phyloP scores from a whole-genome alignment of 2,888 invertebrate species.

The Boloria selene region DNA sequence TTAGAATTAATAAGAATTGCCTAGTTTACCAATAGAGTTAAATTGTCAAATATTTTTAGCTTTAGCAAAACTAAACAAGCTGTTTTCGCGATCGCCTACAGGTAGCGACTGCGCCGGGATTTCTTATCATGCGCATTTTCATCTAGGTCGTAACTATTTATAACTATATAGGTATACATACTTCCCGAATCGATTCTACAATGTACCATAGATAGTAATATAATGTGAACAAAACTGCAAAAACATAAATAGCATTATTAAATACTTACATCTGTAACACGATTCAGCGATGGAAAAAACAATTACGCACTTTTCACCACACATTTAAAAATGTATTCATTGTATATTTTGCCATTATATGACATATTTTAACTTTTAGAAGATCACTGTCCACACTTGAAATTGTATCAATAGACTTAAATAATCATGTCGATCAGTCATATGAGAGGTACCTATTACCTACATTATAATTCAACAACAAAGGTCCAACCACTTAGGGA shows the following conservation, averaged over 20 bases:
- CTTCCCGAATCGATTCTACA: conserved; percentile 26
- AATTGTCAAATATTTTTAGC: not conserved
- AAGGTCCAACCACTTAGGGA: conserved; percentile 32
- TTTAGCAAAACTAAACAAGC: not conserved
- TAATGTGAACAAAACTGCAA: conserved; percentile 18
- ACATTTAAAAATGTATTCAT: conserved; percentile 53
- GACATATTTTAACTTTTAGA: conserved; percentile 54
- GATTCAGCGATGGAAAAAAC: conserved; percentile 27
- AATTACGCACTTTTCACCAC: conserved; percentile 42
- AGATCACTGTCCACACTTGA: conserved; percentile 49
- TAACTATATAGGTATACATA: conserved; percentile 30
- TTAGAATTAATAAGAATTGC: not conserved
- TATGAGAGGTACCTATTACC: not conserved
- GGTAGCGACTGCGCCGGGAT: conserved; percentile 35
- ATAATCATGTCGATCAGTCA: conserved; percentile 10
- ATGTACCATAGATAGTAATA: conserved; percentile 46
- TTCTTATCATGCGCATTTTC: conserved; percentile 49
- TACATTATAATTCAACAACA: conserved; percentile 29
- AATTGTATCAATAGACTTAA: conserved; percentile 7
- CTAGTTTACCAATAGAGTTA: not conserved
- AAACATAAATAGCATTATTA: conserved; percentile 3
- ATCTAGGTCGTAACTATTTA: conserved; percentile 43
- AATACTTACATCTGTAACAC: conserved; percentile 41
- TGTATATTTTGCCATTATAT: conserved; percentile 53
- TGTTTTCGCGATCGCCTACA: conserved; percentile 29